Conservation (phyloP, 1,140 invertebrate genomes). For the Caerostris extrusa region DNA sequence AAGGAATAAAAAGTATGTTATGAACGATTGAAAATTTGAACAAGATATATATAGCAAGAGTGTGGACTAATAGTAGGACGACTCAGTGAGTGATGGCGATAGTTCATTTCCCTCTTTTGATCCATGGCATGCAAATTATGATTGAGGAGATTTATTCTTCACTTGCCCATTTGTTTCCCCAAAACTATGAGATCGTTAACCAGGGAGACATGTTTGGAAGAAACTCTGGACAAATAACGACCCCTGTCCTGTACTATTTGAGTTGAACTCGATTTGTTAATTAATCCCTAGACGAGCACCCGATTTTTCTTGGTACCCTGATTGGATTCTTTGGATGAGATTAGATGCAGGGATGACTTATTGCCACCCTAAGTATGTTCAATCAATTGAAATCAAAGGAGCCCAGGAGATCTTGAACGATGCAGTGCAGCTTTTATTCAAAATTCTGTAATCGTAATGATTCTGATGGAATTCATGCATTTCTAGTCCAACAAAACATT, state of each 20-base stretch:
- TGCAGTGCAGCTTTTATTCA: neutral
- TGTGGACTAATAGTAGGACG: too few relatives aligned
- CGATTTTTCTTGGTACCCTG: neutral
- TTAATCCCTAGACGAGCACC: slow-evolving; percentile 17
- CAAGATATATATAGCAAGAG: too few relatives aligned
- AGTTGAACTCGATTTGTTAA: slow-evolving; percentile 65
- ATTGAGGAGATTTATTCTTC: neutral
- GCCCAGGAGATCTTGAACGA: neutral
- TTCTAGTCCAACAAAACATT: too few relatives aligned
- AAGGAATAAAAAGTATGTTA: too few relatives aligned
- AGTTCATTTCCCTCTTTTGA: neutral
- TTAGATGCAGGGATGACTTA: slow-evolving; percentile 43
- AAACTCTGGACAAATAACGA: slow-evolving; percentile 25
- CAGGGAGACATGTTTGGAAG: neutral
- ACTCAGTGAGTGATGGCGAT: neutral
- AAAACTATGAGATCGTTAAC: neutral
- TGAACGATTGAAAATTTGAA: too few relatives aligned
- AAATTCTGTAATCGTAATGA: neutral
- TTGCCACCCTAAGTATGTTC: neutral
- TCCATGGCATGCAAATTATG: slow-evolving; percentile 18
- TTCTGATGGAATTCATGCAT: too few relatives aligned
- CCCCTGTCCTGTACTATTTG: slow-evolving; percentile 38
- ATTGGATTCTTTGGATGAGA: slow-evolving; percentile 57
- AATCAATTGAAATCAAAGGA: slow-evolving; percentile 47
- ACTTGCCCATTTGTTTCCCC: neutral